Conservation (phyloP, 2,113 vertebrate species). For the Zosterops pallidus region DNA sequence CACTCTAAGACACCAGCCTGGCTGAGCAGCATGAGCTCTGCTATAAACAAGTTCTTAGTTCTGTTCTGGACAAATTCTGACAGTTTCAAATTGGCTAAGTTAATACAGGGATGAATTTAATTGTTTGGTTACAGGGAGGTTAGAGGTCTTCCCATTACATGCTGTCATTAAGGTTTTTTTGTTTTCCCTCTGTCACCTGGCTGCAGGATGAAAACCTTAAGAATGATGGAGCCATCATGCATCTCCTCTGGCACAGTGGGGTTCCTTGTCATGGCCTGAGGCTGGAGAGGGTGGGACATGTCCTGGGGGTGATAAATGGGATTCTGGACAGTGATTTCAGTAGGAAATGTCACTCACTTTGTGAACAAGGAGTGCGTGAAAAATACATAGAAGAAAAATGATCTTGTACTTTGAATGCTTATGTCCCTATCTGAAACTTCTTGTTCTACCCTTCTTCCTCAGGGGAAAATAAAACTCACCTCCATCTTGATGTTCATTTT, state of each 20-base stretch:
- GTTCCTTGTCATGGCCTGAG: fast-evolving
- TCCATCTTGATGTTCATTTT: neutral
- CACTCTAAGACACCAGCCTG: neutral
- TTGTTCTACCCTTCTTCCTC: neutral
- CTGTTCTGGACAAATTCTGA: neutral
- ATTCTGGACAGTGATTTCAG: neutral
- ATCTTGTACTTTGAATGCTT: neutral
- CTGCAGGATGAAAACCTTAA: neutral
- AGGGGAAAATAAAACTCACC: neutral
- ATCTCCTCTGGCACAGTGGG: neutral
- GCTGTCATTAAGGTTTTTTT: neutral
- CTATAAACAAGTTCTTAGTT: neutral
- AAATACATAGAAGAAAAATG: neutral
- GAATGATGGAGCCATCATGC: neutral
- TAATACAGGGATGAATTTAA: neutral
- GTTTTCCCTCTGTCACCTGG: neutral
- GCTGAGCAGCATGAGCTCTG: neutral
- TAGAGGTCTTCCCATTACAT: neutral
- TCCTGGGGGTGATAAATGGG: neutral
- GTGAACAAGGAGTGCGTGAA: neutral
- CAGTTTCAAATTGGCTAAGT: neutral
- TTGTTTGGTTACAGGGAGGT: neutral
- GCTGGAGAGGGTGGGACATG: neutral
- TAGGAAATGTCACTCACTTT: neutral
- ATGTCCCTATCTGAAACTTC: neutral